Evolutionary conservation across 1,140 invertebrate genomes (phyloP), one percentile per base, ranked within the genome.

Genomic region (Nebria ingens): DNA sequence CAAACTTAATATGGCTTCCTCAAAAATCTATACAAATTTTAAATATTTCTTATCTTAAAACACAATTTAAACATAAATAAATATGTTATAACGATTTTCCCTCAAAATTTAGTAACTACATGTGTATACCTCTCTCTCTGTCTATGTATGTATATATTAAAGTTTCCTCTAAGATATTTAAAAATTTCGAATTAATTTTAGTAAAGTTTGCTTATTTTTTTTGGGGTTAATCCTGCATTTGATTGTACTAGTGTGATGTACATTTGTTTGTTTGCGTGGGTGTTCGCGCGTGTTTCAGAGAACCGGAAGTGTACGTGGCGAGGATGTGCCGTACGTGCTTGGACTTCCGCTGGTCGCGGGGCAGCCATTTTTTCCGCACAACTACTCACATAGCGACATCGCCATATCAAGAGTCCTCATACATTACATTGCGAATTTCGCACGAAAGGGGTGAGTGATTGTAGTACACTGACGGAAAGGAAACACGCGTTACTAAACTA

Each of bases 321-420:
- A 97, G 69, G 94, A 98, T 69, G 73, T 98, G 62, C 89, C 93
- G 20, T 97, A 93, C 68, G 83, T 95, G 61, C 80, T 98, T 62
- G 96, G 94, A 12, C 81, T 93, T 59, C 95, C 94, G 19, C 70
- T 98, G 38, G 80, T 87, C 2, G 73, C 75, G n/a, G 76, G 74
- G 17, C 74, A 76, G 51, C 78, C 79, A 52, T 75, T 78, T 54
- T 76, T 77, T 66, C 76, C 76, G 1, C 77, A 82, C 68, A 89
- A 91, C 71, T 90, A 85, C 72, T 83, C 79, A 0, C 71, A 73
- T 51, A 76, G 79, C 64, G 89, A 91, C 62, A 82, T 82, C 55
- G 77, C 78, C 62, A 77, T 89, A 20, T 86, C 87, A 9, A 81
- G 80, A 60, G 76, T 86, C 19, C 81, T 90, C 63, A 81, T 91